These are phyloP conservation scores for Muntiacus muntjak DNA, from an alignment of 2,113 vertebrate species.

Conservation along the genomic window DNA sequence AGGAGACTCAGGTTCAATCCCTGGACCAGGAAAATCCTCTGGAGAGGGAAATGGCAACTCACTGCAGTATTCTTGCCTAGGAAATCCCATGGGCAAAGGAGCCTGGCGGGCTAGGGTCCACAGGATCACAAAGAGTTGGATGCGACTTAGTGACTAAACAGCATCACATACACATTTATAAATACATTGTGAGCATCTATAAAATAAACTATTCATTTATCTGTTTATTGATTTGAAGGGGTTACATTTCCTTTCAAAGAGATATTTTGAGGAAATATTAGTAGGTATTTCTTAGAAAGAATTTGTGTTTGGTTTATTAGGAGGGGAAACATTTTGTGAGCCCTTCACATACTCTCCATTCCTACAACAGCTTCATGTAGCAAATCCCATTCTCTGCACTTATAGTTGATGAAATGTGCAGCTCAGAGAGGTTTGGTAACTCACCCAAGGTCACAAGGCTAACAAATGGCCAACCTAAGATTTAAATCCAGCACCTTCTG, in stretches of 20 bases:
- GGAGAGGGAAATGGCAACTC: not conserved
- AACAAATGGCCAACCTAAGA: not conserved
- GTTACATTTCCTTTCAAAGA: not conserved
- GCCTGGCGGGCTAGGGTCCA: fast-evolving
- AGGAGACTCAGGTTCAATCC: not conserved
- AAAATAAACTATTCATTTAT: not conserved
- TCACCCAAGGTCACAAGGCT: not conserved
- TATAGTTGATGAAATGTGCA: not conserved
- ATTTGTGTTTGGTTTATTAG: not conserved
- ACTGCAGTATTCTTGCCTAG: not conserved
- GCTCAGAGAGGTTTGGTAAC: not conserved
- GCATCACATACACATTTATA: not conserved
- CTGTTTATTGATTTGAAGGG: not conserved
- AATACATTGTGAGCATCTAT: not conserved
- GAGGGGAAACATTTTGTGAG: not conserved
- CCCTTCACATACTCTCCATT: too few species aligned
- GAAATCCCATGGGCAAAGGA: not conserved
- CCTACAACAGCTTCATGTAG: not conserved
- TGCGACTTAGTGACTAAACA: not conserved
- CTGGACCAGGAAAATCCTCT: not conserved
- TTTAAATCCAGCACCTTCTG: not conserved
- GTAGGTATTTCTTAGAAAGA: not conserved
- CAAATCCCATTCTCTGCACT: not conserved
- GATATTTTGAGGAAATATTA: not conserved
- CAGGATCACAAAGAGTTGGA: not conserved